Base-by-base conservation (phyloP, 2,888 invertebrate genomes). In the Eubasilissa splendida region DNA sequence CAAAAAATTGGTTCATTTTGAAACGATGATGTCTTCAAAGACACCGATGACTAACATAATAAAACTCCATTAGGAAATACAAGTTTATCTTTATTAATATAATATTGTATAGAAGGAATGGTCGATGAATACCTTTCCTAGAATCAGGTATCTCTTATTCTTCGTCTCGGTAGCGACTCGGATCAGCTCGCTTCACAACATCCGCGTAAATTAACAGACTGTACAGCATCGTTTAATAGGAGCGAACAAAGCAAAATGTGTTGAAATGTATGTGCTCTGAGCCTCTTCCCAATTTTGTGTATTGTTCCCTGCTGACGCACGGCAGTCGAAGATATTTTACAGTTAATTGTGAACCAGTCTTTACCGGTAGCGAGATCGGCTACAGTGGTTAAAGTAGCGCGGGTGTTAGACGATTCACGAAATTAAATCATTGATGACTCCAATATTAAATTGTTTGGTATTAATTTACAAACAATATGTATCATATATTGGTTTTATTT, bases 41-140 rank as follows among this genome's bases (percentile, higher is more conserved):
- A 65, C 50, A 71, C 77, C 77, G 77, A 59, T 70, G 60, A 71
- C 59, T 60, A 53, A 4, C 54, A 71, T 63, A 79, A 79, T 78
- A 65, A 74, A 74, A 79, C 74, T 58, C 73, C 63, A 74, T 74
- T 79, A 74, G 74, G 73, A 78, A 71, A 58, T 74, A 74, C 65
- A 53, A 52, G 74, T 74, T 73, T 79, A 74, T 79, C 56, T 79
- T 65, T 79, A 79, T 79, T 79, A 74, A 79, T 79, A 74, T 74
- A 54, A 79, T 74, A 79, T 79, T 66, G 65, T 66, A 63, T 66
- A 74, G 79, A 74, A 73, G 50, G 65, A 33, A 78, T 60, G 65
- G 65, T 71, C 56, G 9, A 59, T 76, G 56, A 76, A 76, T 76
- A 76, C 54, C 11, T 58, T 77, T 77, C 70, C 68, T 7, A 56